phyloP scores from a whole-genome alignment of 2,113 vertebrate genomes.

The Tauraco erythrolophus region DNA sequence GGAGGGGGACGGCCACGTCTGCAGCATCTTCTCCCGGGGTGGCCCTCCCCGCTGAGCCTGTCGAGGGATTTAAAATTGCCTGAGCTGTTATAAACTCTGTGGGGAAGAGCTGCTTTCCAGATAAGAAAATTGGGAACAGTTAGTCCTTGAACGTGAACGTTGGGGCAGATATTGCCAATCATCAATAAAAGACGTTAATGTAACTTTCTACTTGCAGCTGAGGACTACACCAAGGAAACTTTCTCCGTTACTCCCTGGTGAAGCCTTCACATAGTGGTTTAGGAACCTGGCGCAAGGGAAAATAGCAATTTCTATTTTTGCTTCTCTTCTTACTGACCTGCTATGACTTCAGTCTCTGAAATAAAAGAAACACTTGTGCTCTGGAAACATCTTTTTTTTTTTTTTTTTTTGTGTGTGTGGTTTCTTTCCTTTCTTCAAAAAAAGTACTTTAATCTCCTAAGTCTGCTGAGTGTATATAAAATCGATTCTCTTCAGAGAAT shows the following conservation, averaged over 20 bases:
- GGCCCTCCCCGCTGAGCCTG: neutral
- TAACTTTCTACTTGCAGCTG: neutral
- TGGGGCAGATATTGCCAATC: neutral
- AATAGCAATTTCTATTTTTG: neutral
- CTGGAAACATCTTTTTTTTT: neutral
- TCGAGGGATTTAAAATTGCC: neutral
- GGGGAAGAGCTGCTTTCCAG: neutral
- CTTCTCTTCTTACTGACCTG: neutral
- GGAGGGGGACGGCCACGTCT: neutral
- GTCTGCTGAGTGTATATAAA: neutral
- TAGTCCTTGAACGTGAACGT: rapidly evolving
- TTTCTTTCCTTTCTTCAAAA: neutral
- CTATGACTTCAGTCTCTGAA: neutral
- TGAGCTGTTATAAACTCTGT: neutral
- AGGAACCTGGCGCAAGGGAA: neutral
- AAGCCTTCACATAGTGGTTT: neutral
- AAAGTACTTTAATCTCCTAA: neutral
- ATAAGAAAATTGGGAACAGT: neutral
- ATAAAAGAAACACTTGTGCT: neutral
- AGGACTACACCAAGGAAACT: neutral
- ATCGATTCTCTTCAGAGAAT: neutral
- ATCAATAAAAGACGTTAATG: rapidly evolving
- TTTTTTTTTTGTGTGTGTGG: no score
- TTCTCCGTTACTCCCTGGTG: neutral
- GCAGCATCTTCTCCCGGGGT: neutral